These are phyloP conservation scores for Aquatica leii DNA, from an alignment of 2,888 invertebrate species.

Conservation along the genomic window DNA sequence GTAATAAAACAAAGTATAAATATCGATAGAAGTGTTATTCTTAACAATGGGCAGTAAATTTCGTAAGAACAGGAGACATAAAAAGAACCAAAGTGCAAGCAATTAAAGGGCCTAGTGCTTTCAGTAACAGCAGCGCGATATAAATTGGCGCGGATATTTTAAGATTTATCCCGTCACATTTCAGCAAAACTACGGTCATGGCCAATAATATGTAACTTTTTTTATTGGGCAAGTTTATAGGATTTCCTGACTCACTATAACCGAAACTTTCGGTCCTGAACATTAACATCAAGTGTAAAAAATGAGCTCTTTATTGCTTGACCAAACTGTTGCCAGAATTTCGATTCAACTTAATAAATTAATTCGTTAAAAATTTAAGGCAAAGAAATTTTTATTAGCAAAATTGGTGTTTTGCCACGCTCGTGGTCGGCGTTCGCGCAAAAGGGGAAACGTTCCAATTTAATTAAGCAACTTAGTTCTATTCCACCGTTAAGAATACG, in stretches of 20 bases:
- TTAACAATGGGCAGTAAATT: conserved; percentile 26
- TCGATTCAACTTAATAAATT: conserved; percentile 1
- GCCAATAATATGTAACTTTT: conserved; percentile 37
- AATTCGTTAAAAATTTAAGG: neutral
- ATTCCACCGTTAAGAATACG: conserved; percentile 24
- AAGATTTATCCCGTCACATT: conserved; percentile 37
- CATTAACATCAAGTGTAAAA: conserved; percentile 32
- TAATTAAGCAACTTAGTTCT: conserved; percentile 32
- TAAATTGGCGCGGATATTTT: conserved; percentile 43
- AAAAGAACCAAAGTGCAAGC: conserved; percentile 39
- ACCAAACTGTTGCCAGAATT: conserved; percentile 11
- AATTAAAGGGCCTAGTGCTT: conserved; percentile 45
- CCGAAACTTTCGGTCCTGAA: conserved; percentile 27
- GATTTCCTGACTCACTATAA: conserved; percentile 20
- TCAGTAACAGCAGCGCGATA: conserved; percentile 47
- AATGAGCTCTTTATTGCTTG: conserved; percentile 19
- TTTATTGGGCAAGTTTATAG: conserved; percentile 34
- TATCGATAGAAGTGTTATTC: neutral
- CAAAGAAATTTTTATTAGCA: conserved; percentile 7
- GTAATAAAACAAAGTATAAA: neutral
- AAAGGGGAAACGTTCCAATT: conserved; percentile 33
- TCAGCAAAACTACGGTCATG: conserved; percentile 31
- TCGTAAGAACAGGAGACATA: conserved; percentile 19
- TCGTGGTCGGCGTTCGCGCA: conserved; percentile 25
- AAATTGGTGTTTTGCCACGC: conserved; percentile 13